These are phyloP conservation scores for Protonemura montana DNA, from an alignment of 2,888 invertebrate genomes.

Conservation along the genomic window DNA sequence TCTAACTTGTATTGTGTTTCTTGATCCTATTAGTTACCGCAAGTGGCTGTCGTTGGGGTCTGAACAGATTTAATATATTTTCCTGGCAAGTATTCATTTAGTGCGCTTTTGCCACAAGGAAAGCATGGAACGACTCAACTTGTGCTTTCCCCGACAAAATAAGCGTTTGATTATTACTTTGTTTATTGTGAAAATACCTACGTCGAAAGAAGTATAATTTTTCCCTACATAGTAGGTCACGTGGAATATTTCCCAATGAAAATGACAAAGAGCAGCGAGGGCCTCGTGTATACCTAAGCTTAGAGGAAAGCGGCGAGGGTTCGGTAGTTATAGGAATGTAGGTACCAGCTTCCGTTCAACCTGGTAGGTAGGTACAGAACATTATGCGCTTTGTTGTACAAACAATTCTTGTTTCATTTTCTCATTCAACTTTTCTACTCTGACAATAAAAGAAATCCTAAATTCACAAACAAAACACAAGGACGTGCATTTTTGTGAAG, in stretches of 20 bases:
- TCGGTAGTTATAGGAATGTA: no score
- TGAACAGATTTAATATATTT: background rate
- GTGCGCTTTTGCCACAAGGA: background rate
- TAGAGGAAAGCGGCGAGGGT: no score
- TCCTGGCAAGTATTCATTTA: background rate
- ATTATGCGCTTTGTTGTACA: background rate
- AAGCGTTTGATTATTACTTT: slow-evolving; percentile 5
- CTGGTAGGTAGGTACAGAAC: no score
- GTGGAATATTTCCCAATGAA: background rate
- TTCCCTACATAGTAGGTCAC: background rate
- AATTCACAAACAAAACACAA: background rate
- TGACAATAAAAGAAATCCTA: background rate
- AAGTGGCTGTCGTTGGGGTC: background rate
- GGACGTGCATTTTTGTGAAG: background rate
- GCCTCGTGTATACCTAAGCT: background rate
- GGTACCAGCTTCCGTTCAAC: no score
- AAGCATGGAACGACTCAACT: background rate
- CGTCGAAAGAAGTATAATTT: background rate
- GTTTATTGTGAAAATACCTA: background rate
- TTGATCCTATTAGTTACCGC: background rate
- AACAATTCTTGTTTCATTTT: background rate
- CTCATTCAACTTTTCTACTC: background rate
- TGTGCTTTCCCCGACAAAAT: background rate
- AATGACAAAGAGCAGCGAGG: background rate
- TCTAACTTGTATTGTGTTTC: background rate